Base-by-base conservation (phyloP, 2,113 vertebrate species). In the Microcebus tavaratra region DNA sequence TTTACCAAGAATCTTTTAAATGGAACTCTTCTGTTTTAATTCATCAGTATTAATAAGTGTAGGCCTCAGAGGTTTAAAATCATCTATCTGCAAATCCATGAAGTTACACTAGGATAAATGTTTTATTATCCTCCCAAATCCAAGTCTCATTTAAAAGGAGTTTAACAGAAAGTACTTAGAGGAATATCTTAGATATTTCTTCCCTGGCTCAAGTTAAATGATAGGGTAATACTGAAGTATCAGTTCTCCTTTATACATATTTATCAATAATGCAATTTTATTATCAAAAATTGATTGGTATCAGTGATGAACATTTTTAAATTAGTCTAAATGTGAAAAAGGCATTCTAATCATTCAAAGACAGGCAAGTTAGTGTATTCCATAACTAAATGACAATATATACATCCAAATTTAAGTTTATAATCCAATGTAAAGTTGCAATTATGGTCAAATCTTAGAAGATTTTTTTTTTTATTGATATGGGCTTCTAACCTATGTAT, bases 401-500 rank as follows among this genome's bases (percentile, higher is more conserved):
- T 29, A 29, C 13, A 29, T 75, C 25, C 25, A 73, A 11, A 0
- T 92, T 92, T 31, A 95, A 73, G 39, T 42, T 42, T 42, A 94
- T 57, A 88, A 36, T 96, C 61, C 55, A 5, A 4, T 59, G 88
- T 75, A 96, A 96, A 36, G 91, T 79, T 67, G 57, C 6, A 83
- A 53, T 72, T 93, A 92, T 34, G 70, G 21, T 84, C 79, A 94
- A 2, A 36, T 72, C 39, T 72, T 70, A 0, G 4, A 12, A 84
- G 79, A 9, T 80, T 82, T 84, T 97, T 72, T 50, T 63, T 97
- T 72, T 50, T 63, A 92, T n/a, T 89, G 59, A 21, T 59, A 88
- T 0, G 1, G 27, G 87, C 90, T 94, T 94, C 20, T 86, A 68
- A 61, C 21, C 21, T 83, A 25, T 5, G 31, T 50, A 73, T 18